Percentiles rank a stretch among this genome's conserved stretches.
Evolutionary conservation across 2,113 vertebrate species (phyloP).

Genomic region (Indicator indicator): DNA sequence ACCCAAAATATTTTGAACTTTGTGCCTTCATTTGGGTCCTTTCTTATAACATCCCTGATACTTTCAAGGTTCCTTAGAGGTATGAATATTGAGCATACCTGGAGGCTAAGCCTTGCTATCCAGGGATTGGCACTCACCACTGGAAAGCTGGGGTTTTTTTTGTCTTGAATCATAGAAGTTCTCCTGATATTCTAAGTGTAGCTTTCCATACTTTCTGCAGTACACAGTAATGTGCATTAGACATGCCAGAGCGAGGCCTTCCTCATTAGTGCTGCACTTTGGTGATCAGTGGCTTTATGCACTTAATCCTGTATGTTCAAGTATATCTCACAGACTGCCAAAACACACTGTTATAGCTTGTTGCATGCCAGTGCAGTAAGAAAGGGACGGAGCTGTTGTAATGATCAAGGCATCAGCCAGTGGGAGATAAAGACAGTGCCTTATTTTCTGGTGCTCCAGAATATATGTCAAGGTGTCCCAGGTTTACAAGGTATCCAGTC

Average conservation of each 20-base stretch:
- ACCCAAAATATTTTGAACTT: background rate
- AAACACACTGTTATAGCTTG: background rate
- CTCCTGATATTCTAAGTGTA: background rate
- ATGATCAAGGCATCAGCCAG: background rate
- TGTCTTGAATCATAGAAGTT: background rate
- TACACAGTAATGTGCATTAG: too few relatives aligned
- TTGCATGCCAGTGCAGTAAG: background rate
- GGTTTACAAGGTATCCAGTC: background rate
- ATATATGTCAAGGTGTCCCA: background rate
- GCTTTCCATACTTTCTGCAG: background rate
- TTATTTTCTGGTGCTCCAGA: slow-evolving; percentile 2
- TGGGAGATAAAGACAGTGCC: background rate
- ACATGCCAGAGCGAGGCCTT: background rate
- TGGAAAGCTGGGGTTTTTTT: background rate
- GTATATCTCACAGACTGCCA: rapidly evolving
- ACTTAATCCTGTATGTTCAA: background rate
- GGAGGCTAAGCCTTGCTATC: background rate
- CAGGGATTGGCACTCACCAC: background rate
- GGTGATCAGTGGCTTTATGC: rapidly evolving
- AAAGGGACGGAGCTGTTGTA: background rate
- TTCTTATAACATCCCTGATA: background rate
- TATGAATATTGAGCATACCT: background rate
- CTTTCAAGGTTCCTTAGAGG: background rate
- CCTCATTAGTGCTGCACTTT: background rate
- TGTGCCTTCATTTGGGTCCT: background rate